Conservation (phyloP, 2,113 vertebrate species). For the Chlorodrepanis virens region DNA sequence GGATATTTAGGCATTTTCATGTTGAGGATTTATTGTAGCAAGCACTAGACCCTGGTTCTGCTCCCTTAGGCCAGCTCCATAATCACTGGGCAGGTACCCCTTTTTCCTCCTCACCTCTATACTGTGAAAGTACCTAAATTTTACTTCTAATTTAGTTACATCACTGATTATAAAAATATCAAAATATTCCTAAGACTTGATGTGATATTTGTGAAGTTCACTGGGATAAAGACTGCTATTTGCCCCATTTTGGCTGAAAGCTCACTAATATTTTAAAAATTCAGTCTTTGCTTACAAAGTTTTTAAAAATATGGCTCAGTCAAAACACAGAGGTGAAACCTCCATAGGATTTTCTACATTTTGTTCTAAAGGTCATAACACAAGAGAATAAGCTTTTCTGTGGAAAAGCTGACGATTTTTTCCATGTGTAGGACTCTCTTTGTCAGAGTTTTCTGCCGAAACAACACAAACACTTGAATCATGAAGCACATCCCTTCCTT, state of each 20-base stretch:
- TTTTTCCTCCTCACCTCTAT: background rate
- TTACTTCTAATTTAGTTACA: background rate
- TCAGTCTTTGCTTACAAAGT: background rate
- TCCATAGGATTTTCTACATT: background rate
- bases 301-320: background rate
- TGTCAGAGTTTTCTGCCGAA: background rate
- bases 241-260: background rate
- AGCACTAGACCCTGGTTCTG: background rate
- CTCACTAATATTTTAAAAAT: background rate
- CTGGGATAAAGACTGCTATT: background rate
- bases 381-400: background rate
- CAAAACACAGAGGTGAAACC: background rate
- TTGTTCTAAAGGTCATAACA: background rate
- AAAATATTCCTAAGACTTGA: background rate
- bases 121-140: background rate
- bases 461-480: background rate
- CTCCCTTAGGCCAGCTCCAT: background rate
- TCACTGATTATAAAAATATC: background rate
- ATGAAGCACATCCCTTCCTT: constrained; percentile 31
- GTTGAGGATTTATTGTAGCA: background rate
- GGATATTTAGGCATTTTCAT: background rate
- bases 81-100: fast-evolving
- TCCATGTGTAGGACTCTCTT: background rate
- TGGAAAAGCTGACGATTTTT: constrained; percentile 2
- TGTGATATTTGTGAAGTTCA: background rate